Evolutionary conservation across 1,140 invertebrate genomes (phyloP), one percentile per base, ranked within the genome.

Genomic region (Scylla paramamosain): DNA sequence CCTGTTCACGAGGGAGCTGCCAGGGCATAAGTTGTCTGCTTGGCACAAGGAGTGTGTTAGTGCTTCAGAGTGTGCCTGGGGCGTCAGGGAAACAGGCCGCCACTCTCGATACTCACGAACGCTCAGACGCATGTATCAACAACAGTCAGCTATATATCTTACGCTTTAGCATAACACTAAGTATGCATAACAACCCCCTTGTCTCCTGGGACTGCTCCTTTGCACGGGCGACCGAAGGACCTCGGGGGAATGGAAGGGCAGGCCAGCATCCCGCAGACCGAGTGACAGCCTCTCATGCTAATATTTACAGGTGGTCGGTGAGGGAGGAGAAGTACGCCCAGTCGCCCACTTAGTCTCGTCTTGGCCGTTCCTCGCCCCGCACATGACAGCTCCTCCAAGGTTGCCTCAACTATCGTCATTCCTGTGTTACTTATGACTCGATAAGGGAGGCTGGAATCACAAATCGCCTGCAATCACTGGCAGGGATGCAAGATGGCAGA

Each of bases 341-440:
- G 6, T 59, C 67, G n/a, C 67, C 6, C 67, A 25, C 16, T 59
- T 0, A 45, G 14, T 90, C 89, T 59, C n/a, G 48, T 20, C 52
- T 7, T 25, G 31, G 87, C 87, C 20, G 39, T n/a, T 46, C 52
- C 29, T 83, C 14, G 67, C 91, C n/a, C 77, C 16, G 29, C 45
- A 93, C 91, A 48, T 48, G 77, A 93, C 91, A 84, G 77, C 31
- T 84, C 77, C 10, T 25, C 28, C 31, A n/a, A 86, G 12, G 77
- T 77, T 93, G 77, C 91, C 39, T 12, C n/a, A 84, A 29, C 91
- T 32, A 46, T 20, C 45, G 67, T 93, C 46, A 45, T 10, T 48
- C 32, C 0, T 32, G 82, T 39, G 83, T n/a, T 28, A 29, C 67
- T 93, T 83, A 92, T 45, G 91, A 10, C 82, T 93, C 91, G 91